A percentile compares a stretch with the other conserved stretches of the same genome.
Evolutionary conservation across 2,113 vertebrate genomes (phyloP).

Genomic region (Cephalopholis sonnerati): DNA sequence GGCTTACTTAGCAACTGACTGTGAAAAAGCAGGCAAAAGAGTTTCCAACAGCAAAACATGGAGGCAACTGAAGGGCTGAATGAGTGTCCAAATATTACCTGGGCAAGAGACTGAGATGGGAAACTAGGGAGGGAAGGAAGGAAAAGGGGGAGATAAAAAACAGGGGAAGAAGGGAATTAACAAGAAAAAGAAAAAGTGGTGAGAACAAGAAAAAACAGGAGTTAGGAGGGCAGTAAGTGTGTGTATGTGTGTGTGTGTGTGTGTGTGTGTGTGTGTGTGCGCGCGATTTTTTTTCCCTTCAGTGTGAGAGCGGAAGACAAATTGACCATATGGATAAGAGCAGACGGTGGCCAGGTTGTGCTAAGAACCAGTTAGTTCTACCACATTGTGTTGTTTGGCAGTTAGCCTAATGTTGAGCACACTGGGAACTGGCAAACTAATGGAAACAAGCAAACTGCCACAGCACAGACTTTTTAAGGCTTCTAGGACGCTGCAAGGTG

Average conservation of each 20-base stretch:
- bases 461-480: conserved; percentile 39
- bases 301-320: conserved; percentile 53
- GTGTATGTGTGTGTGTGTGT: background rate
- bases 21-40: conserved; percentile 50
- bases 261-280: background rate
- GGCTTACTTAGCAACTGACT: conserved; percentile 53
- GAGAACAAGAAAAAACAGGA: background rate
- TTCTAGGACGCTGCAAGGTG: conserved; percentile 58
- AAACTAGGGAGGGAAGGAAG: background rate
- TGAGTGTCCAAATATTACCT: conserved; percentile 18
- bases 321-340: conserved; percentile 71
- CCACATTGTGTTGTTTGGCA: conserved; percentile 75
- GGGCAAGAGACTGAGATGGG: background rate
- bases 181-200: background rate
- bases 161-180: background rate
- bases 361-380: conserved; percentile 70
- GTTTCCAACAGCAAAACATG: conserved; percentile 4
- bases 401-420: conserved; percentile 70
- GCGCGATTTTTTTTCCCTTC: conserved; percentile 44
- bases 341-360: conserved; percentile 71
- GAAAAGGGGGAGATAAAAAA: background rate
- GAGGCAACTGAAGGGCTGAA: background rate
- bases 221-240: background rate
- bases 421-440: conserved; percentile 66
- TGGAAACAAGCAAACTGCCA: conserved; percentile 58